These are phyloP conservation scores for Lithobates pipiens DNA, from an alignment of 2,797 vertebrate genomes.

Conservation along the genomic window DNA sequence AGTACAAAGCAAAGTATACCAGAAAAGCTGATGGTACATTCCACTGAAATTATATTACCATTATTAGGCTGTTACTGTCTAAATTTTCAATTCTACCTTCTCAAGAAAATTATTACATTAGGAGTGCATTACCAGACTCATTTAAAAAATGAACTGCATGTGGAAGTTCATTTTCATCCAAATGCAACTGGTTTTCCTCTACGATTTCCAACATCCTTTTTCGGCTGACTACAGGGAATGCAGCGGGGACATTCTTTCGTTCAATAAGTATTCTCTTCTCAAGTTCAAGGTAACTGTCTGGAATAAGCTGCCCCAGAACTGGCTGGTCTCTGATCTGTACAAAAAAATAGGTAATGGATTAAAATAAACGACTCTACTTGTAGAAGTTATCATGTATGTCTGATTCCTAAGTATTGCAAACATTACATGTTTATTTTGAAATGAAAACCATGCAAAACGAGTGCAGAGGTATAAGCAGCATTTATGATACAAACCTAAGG, in stretches of 20 bases:
- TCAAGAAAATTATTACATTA: neutral
- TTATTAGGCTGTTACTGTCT: neutral
- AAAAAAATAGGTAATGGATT: neutral
- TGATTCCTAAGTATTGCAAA: neutral
- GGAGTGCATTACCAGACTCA: conserved; percentile 82
- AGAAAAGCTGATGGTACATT: too few relatives aligned
- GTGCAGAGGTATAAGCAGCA: too few relatives aligned
- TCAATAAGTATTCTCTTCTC: conserved; percentile 87
- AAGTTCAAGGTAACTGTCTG: conserved; percentile 94
- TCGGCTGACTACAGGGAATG: conserved; percentile 90
- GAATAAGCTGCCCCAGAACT: conserved; percentile 94
- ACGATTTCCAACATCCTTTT: conserved; percentile 84
- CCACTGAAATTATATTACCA: too few relatives aligned
- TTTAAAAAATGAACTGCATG: conserved; percentile 94
- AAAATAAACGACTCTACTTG: neutral
- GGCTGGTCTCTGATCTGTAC: conserved; percentile 91
- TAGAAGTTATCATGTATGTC: neutral
- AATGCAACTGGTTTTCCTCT: conserved; percentile 85
- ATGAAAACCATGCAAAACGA: too few relatives aligned
- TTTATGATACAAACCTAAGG: too few relatives aligned
- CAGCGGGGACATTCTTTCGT: conserved; percentile 78
- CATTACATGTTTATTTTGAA: neutral
- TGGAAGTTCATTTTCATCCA: conserved; percentile 92
- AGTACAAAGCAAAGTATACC: too few relatives aligned
- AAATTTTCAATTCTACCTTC: neutral